A percentile compares a stretch with the other conserved stretches of the same genome.
Conservation (phyloP, 2,888 invertebrate genomes). For the Boloria euphrosyne region DNA sequence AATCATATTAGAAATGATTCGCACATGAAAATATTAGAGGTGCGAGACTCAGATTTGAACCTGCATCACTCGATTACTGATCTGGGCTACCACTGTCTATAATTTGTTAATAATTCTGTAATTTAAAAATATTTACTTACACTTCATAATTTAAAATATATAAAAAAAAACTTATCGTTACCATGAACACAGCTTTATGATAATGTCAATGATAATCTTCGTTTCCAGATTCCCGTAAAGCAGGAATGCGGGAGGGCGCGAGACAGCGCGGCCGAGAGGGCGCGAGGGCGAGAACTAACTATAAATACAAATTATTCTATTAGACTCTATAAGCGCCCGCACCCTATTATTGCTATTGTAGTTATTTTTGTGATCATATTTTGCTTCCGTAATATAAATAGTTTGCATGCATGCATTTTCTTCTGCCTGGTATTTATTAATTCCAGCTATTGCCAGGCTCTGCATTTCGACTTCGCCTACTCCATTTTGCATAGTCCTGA, state of each 20-base stretch:
- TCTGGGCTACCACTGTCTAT: too few species aligned
- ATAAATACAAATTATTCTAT: conserved; percentile 73
- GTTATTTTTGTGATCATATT: conserved; percentile 9
- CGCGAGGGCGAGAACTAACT: conserved; percentile 49
- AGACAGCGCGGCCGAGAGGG: conserved; percentile 47
- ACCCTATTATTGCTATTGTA: conserved; percentile 29
- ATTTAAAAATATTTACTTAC: too few species aligned
- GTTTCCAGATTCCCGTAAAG: conserved; percentile 62
- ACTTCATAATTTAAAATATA: background rate
- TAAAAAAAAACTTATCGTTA: background rate
- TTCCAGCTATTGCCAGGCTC: too few species aligned
- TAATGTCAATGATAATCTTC: conserved; percentile 44
- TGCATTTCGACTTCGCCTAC: too few species aligned
- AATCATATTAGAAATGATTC: too few species aligned
- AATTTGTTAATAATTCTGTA: too few species aligned
- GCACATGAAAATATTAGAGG: too few species aligned
- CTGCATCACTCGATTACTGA: too few species aligned
- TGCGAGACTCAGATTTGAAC: too few species aligned
- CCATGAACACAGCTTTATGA: conserved; percentile 40
- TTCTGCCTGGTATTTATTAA: too few species aligned
- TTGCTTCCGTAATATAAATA: background rate
- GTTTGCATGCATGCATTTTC: too few species aligned
- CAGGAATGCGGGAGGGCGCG: conserved; percentile 48
- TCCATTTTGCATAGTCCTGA: too few species aligned
- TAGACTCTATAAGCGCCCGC: conserved; percentile 41